These are phyloP conservation scores for Pseudochaenichthys georgianus DNA, from an alignment of 2,797 vertebrate species.

Conservation along the genomic window DNA sequence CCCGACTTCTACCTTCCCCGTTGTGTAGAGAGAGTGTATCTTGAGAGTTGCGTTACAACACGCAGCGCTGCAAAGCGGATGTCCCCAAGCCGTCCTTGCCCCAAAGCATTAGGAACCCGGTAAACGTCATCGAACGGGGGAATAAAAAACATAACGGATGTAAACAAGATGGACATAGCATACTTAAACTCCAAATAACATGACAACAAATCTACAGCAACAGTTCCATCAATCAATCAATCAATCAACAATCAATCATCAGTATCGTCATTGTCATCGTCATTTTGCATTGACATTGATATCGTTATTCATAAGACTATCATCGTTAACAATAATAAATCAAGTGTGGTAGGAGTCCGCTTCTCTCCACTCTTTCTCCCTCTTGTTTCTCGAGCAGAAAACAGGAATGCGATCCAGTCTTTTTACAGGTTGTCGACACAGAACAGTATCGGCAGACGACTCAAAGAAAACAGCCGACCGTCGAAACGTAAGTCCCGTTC, in stretches of 20 bases:
- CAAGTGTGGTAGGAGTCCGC: constrained; percentile 72
- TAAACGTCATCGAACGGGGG: constrained; percentile 54
- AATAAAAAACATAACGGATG: constrained; percentile 63
- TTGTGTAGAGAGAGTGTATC: constrained; percentile 47
- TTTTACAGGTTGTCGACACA: constrained; percentile 30
- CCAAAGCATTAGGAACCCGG: constrained; percentile 66
- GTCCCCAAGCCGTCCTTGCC: constrained; percentile 51
- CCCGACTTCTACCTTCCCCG: constrained; percentile 49
- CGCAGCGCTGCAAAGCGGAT: constrained; percentile 59
- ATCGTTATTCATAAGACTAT: constrained; percentile 80
- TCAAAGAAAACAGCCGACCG: constrained; percentile 35
- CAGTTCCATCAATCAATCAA: constrained; percentile 75
- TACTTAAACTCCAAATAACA: constrained; percentile 77
- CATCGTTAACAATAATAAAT: constrained; percentile 81
- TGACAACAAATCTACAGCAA: constrained; percentile 82
- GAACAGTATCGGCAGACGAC: constrained; percentile 31
- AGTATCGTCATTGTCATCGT: constrained; percentile 68
- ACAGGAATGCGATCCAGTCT: constrained; percentile 33
- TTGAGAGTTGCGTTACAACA: constrained; percentile 74
- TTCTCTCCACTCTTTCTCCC: constrained; percentile 66
- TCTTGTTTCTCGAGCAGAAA: constrained; percentile 48
- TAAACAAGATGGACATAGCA: constrained; percentile 80
- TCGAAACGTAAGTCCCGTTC: constrained; percentile 40
- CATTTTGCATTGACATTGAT: constrained; percentile 79
- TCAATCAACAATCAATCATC: constrained; percentile 63